A percentile compares a stretch with the other conserved stretches of the same genome.
Evolutionary conservation across 1,140 invertebrate genomes (phyloP).

Genomic region (Eriocheir sinensis): DNA sequence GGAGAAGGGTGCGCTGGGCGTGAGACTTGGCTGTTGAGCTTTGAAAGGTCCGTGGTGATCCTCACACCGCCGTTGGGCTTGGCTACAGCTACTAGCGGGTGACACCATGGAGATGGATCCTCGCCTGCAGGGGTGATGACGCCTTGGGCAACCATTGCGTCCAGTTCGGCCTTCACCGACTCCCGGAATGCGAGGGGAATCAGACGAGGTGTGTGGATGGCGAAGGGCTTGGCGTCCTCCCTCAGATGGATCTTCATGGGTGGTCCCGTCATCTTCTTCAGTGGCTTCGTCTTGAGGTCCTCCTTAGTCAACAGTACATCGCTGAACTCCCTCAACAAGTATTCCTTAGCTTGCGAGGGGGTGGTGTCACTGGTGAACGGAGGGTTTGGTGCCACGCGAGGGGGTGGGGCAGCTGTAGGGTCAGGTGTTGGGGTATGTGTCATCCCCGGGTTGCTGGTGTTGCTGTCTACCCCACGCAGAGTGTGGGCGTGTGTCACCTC

Average conservation of each 20-base stretch:
- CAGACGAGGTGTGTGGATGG: constrained; percentile 42
- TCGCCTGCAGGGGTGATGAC: constrained; percentile 54
- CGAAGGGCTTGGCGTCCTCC: constrained; percentile 49
- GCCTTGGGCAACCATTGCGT: constrained; percentile 58
- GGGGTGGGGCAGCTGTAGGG: neutral
- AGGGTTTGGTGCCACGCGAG: neutral
- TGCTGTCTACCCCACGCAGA: neutral
- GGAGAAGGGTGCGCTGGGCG: constrained; percentile 54
- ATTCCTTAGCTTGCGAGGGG: too few relatives aligned
- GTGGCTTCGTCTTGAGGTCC: neutral
- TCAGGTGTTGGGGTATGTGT: neutral
- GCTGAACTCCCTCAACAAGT: neutral
- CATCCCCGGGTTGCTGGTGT: neutral
- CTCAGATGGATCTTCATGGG: constrained; percentile 48
- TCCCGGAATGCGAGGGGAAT: constrained; percentile 52
- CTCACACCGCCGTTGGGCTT: constrained; percentile 51
- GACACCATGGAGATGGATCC: constrained; percentile 66
- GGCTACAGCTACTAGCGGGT: constrained; percentile 57
- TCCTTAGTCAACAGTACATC: neutral
- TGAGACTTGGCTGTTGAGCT: constrained; percentile 51
- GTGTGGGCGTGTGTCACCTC: neutral
- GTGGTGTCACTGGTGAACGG: too few relatives aligned
- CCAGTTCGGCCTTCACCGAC: neutral
- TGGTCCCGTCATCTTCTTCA: constrained; percentile 11
- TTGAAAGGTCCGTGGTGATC: constrained; percentile 62